A percentile compares a stretch with the other conserved stretches of the same genome.
phyloP scores from a whole-genome alignment of 2,797 vertebrate genomes.

The Zalophus californianus region DNA sequence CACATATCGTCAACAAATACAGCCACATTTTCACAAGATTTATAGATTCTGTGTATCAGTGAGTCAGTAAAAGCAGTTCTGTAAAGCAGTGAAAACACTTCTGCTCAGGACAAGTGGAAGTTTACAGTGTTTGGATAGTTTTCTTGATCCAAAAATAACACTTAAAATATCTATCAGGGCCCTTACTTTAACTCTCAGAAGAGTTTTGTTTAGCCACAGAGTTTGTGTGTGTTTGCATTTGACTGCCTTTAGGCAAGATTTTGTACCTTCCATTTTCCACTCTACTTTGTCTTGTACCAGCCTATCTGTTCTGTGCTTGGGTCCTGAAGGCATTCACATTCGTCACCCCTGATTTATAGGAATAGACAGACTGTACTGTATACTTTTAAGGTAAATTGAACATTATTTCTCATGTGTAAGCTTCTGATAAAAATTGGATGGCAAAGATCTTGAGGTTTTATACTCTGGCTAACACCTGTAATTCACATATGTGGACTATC shows the following conservation, averaged over 20 bases:
- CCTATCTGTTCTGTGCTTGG: background rate
- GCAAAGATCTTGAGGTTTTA: background rate
- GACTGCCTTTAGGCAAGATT: background rate
- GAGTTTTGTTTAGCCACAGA: background rate
- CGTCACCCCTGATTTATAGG: background rate
- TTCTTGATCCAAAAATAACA: constrained; percentile 45
- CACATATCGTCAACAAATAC: background rate
- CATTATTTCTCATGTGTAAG: constrained; percentile 12
- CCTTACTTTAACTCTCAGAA: background rate
- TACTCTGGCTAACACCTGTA: background rate
- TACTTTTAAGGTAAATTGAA: constrained; percentile 28
- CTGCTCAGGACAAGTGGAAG: background rate
- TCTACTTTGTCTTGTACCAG: constrained; percentile 6
- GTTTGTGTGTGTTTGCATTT: background rate
- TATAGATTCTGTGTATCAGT: background rate
- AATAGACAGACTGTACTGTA: background rate
- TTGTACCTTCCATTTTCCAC: constrained; percentile 3
- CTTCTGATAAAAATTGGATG: constrained; percentile 8
- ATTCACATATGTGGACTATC: background rate
- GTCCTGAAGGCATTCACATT: constrained; percentile 6
- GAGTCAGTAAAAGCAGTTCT: background rate
- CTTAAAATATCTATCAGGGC: background rate
- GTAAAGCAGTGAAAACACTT: background rate
- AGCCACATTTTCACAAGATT: background rate
- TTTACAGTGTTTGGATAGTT: background rate